These are phyloP conservation scores for Trogon surrucura DNA, from an alignment of 2,113 vertebrate genomes.

Conservation along the genomic window DNA sequence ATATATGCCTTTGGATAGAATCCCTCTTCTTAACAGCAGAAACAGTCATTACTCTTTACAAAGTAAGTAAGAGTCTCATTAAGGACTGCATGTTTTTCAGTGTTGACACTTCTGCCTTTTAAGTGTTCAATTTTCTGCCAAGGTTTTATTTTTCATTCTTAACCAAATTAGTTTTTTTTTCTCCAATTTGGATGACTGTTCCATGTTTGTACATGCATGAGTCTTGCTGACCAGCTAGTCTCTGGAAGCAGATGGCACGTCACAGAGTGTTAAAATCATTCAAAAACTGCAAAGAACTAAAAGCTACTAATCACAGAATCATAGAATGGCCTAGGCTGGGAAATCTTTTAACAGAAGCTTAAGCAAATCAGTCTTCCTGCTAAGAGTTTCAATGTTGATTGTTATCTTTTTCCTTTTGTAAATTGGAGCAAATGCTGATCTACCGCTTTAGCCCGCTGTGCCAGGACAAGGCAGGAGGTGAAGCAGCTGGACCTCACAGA, in stretches of 20 bases:
- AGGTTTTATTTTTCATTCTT: background rate
- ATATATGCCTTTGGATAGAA: background rate
- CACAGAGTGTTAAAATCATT: background rate
- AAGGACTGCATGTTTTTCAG: background rate
- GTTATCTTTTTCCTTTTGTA: background rate
- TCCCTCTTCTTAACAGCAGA: background rate
- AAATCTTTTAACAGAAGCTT: background rate
- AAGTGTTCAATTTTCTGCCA: background rate
- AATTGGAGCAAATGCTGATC: background rate
- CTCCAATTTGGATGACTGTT: background rate
- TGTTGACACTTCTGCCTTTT: background rate
- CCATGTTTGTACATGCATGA: background rate
- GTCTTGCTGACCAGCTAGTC: background rate
- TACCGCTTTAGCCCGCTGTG: background rate
- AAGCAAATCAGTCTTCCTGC: background rate
- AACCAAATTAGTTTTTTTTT: background rate
- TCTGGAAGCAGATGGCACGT: background rate
- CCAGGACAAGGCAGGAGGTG: background rate
- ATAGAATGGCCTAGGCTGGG: too few species aligned
- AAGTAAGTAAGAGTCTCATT: background rate
- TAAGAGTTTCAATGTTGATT: background rate
- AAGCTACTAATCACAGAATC: background rate
- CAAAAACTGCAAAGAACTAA: background rate
- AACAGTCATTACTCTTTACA: background rate
- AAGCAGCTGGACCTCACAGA: background rate